Conservation (phyloP, 30 jellyfish, hydroid and myxozoan genomes). For the Aurelia sp. region DNA sequence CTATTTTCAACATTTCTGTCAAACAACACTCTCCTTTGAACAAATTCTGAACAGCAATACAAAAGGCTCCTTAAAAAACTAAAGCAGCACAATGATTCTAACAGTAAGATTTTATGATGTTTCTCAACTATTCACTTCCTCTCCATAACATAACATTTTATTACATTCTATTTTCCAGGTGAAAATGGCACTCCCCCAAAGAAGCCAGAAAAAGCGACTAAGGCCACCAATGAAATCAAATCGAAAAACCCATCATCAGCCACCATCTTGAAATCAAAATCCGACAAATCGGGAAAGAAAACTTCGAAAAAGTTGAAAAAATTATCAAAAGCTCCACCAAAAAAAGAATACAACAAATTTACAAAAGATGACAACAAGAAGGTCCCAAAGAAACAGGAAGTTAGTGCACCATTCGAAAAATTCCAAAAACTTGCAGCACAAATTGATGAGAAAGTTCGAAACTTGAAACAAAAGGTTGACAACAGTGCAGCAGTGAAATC, state of each 20-base stretch:
- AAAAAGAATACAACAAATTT: slow-evolving; percentile 26
- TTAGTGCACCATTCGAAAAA: slow-evolving; percentile 36
- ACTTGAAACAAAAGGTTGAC: slow-evolving; percentile 53
- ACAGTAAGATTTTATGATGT: too few relatives aligned
- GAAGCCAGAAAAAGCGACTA: slow-evolving; percentile 64
- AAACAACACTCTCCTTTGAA: too few relatives aligned
- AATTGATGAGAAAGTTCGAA: slow-evolving; percentile 61
- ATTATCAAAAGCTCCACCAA: slow-evolving; percentile 8
- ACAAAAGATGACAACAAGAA: slow-evolving; percentile 35
- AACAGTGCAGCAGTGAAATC: slow-evolving; percentile 40
- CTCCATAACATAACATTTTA: too few relatives aligned
- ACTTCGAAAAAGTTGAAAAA: slow-evolving; percentile 34
- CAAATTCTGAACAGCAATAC: too few relatives aligned
- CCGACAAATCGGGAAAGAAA: slow-evolving; percentile 45
- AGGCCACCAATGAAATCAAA: slow-evolving; percentile 28
- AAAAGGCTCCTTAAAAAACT: too few relatives aligned
- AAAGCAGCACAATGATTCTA: too few relatives aligned
- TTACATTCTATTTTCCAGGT: slow-evolving; percentile 2
- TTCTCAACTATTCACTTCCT: too few relatives aligned
- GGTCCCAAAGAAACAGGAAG: slow-evolving; percentile 38
- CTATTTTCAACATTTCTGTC: too few relatives aligned
- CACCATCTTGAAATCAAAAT: slow-evolving; percentile 32
- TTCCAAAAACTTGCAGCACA: slow-evolving; percentile 59
- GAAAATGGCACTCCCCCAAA: slow-evolving; percentile 30
- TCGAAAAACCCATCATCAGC: slow-evolving; percentile 64